Conservation (phyloP, 1,140 invertebrate species). For the Tetramorium simillimum region DNA sequence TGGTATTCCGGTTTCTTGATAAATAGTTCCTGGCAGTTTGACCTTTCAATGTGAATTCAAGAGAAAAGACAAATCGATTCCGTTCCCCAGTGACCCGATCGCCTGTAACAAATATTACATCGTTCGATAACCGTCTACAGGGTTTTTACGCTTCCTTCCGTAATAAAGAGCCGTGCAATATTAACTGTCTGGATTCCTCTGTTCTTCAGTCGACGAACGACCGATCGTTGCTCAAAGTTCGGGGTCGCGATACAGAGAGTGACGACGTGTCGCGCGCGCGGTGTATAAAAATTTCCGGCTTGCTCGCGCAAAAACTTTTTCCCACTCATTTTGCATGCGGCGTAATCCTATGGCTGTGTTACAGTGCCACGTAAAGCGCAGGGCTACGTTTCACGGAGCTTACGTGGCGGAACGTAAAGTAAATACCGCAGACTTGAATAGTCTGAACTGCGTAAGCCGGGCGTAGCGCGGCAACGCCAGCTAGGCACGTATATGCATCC, state of each 20-base stretch:
- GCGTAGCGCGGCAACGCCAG: slow-evolving; percentile 13
- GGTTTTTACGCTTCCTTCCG: neutral
- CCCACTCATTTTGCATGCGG: neutral
- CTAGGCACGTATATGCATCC: slow-evolving; percentile 21
- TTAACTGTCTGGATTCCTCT: neutral
- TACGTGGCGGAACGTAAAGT: slow-evolving; percentile 61
- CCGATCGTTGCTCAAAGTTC: neutral
- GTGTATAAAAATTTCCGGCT: slow-evolving; percentile 2
- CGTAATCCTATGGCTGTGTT: neutral
- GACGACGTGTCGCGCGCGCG: neutral
- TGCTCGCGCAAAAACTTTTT: neutral
- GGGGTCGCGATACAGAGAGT: neutral
- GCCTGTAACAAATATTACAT: slow-evolving; percentile 68
- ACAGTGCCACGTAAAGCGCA: neutral
- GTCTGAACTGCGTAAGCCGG: slow-evolving; percentile 48
- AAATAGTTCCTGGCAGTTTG: slow-evolving; percentile 69
- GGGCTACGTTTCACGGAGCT: slow-evolving; percentile 37
- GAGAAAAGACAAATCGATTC: slow-evolving; percentile 73
- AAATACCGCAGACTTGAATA: slow-evolving; percentile 64
- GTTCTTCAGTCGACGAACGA: neutral
- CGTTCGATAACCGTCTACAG: slow-evolving; percentile 45
- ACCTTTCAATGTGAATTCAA: slow-evolving; percentile 62
- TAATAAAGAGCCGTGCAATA: neutral
- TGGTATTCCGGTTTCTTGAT: slow-evolving; percentile 66
- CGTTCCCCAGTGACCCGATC: slow-evolving; percentile 58